Percentiles rank a stretch among this genome's conserved stretches.
Conservation (phyloP, 2,888 invertebrate genomes). For the Heliconius ethilla region DNA sequence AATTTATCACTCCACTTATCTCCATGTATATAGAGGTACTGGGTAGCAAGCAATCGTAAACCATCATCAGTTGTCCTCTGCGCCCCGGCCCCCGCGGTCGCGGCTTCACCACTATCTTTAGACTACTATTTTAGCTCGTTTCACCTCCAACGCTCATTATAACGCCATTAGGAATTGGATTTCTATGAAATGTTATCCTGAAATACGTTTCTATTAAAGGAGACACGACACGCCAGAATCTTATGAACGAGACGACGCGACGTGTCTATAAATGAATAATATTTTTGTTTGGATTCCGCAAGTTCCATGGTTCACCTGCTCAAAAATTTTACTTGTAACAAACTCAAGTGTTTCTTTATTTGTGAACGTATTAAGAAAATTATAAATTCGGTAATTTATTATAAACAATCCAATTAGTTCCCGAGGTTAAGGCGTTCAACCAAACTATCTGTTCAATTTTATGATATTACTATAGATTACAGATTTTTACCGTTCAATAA, state of each 20-base stretch:
- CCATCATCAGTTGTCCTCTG: conserved; percentile 13
- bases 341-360: neutral
- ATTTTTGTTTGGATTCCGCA: neutral
- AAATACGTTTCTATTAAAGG: conserved; percentile 19
- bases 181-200: conserved; percentile 39
- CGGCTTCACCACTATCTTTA: conserved; percentile 32
- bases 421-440: no score
- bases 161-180: conserved; percentile 42
- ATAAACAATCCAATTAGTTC: no score
- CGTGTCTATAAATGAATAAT: conserved; percentile 3
- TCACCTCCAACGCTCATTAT: conserved; percentile 41
- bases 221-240: neutral
- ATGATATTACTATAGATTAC: no score
- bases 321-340: neutral
- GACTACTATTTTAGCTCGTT: conserved; percentile 36
- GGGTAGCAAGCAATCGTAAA: conserved; percentile 25
- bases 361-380: neutral
- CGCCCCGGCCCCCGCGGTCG: neutral
- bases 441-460: no score
- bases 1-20: conserved; percentile 1
- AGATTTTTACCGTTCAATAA: no score
- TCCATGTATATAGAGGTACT: neutral
- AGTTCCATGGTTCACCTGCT: neutral
- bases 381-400: neutral
- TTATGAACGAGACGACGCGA: neutral